Percentiles rank a stretch among this genome's conserved stretches.
Conservation (phyloP, 2,888 invertebrate genomes). For the Caenorhabditis sp. region DNA sequence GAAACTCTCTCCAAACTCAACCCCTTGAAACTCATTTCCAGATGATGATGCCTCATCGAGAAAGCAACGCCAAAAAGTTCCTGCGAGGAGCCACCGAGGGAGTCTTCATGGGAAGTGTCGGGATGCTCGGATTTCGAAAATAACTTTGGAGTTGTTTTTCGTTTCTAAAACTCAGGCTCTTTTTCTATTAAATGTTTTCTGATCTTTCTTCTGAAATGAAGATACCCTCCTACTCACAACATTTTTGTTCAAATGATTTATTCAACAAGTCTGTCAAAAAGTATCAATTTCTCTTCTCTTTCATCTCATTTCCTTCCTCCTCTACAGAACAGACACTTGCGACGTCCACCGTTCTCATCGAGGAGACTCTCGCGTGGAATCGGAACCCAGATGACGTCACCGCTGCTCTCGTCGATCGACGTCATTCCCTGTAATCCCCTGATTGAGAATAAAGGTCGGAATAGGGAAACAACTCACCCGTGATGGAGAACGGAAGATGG, state of each 20-base stretch:
- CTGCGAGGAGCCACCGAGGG: conserved; percentile 64
- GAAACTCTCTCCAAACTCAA: too few species aligned
- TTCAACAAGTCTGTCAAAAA: conserved; percentile 43
- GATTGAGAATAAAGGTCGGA: background rate
- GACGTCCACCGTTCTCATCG: conserved; percentile 39
- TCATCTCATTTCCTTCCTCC: conserved; percentile 47
- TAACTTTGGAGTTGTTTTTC: conserved; percentile 21
- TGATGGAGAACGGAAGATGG: conserved; percentile 61
- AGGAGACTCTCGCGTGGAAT: conserved; percentile 44
- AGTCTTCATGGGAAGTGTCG: conserved; percentile 64
- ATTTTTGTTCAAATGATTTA: conserved; percentile 41
- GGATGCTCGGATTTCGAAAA: conserved; percentile 61
- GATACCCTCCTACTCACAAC: conserved; percentile 3
- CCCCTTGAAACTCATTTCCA: background rate
- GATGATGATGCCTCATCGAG: conserved; percentile 52
- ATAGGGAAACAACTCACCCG: conserved; percentile 25
- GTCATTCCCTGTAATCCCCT: conserved; percentile 57
- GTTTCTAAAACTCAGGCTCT: conserved; percentile 22
- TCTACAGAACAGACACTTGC: conserved; percentile 64
- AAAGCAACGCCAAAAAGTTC: conserved; percentile 59
- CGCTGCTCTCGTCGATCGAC: conserved; percentile 62
- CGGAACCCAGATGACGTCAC: conserved; percentile 68
- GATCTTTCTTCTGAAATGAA: conserved; percentile 8
- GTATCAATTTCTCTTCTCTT: background rate
- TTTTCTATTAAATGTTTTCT: conserved; percentile 9